Conservation (phyloP, 2,797 vertebrate species). For the Poecile montanus region DNA sequence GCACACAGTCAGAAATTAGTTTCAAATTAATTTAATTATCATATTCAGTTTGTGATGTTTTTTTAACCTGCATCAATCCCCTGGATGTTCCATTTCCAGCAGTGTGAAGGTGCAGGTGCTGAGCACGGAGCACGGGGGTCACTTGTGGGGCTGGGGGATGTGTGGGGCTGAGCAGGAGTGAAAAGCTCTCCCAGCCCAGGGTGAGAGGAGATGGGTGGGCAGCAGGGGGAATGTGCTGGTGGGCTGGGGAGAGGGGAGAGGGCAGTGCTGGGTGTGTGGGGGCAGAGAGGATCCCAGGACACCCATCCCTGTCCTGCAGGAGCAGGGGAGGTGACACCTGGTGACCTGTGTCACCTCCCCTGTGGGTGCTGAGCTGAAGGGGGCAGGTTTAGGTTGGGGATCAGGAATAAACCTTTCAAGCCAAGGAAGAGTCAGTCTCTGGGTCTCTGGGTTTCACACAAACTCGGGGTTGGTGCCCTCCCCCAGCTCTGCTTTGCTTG, state of each 20-base stretch:
- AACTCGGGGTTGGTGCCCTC: accelerated
- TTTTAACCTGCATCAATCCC: neutral
- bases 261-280: accelerated
- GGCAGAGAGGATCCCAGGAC: accelerated
- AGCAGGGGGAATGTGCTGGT: neutral
- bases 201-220: accelerated
- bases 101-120: neutral
- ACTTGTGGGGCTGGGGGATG: no score
- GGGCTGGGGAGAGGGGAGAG: accelerated
- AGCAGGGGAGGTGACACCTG: accelerated
- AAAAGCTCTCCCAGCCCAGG: no score
- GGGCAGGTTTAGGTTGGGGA: accelerated
- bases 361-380: no score
- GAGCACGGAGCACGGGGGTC: neutral
- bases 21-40: neutral
- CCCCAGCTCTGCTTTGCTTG: neutral
- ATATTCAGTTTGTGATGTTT: neutral
- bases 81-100: neutral
- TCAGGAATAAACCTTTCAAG: accelerated
- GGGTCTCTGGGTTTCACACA: neutral
- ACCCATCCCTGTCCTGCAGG: neutral
- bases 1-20: neutral
- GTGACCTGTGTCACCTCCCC: no score
- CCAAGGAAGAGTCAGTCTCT: accelerated
- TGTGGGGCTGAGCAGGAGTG: neutral